Evolutionary conservation across 2,797 vertebrate species (phyloP).

Genomic region (Brachymystax lenok): DNA sequence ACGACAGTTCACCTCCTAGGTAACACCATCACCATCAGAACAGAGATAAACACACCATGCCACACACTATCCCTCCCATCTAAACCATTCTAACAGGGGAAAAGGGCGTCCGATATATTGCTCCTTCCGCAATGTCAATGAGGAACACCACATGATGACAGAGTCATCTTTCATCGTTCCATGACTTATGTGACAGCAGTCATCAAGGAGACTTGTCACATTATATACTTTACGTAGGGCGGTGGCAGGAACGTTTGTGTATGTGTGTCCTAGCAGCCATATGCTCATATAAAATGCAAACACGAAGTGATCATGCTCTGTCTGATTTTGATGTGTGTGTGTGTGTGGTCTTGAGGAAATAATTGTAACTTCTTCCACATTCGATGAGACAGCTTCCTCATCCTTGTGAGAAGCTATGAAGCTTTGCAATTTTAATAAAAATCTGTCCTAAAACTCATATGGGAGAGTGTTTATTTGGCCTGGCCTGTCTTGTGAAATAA

Average conservation of each 20-base stretch:
- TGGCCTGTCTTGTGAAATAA: neutral
- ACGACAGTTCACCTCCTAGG: neutral
- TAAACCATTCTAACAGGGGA: neutral
- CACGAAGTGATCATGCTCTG: too few relatives aligned
- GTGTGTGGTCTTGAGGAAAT: neutral
- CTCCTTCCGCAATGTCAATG: too few relatives aligned
- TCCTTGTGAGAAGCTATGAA: neutral
- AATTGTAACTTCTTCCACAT: neutral
- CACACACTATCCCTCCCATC: neutral
- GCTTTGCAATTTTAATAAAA: neutral
- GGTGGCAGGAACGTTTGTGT: neutral
- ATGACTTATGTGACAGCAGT: neutral
- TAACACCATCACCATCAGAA: neutral
- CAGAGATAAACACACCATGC: neutral
- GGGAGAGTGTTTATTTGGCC: neutral
- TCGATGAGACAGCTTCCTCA: neutral
- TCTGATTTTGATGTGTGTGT: too few relatives aligned
- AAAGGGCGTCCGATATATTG: neutral
- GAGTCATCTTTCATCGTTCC: neutral
- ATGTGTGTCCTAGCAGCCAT: too few relatives aligned
- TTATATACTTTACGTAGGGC: neutral
- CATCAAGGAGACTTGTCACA: slow-evolving; percentile 11
- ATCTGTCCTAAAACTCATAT: neutral
- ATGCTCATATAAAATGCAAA: too few relatives aligned
- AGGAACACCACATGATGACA: neutral